These are phyloP conservation scores for Excalfactoria chinensis DNA, from an alignment of 2,113 vertebrate genomes.

Conservation along the genomic window DNA sequence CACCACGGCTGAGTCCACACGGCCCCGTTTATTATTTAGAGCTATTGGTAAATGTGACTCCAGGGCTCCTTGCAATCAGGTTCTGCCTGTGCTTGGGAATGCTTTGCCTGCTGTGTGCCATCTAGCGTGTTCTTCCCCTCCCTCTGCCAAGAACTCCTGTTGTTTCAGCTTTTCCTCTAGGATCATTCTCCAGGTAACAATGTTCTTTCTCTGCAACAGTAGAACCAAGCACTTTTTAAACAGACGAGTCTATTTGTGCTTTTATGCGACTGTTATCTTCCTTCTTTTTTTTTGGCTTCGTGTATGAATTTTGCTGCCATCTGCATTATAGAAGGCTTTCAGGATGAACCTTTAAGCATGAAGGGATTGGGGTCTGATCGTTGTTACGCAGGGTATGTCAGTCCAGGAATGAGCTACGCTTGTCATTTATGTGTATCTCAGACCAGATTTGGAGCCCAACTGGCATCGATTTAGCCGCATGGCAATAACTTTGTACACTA, in stretches of 20 bases:
- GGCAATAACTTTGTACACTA: not conserved
- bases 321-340: not conserved
- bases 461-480: not conserved
- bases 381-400: fast-evolving
- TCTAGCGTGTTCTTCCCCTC: not conserved
- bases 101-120: not conserved
- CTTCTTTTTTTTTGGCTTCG: not conserved
- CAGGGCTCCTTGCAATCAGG: not conserved
- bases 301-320: not conserved
- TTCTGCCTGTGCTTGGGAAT: not conserved
- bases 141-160: not conserved
- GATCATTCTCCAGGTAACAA: constrained; percentile 53
- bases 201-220: constrained; percentile 40
- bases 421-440: not conserved
- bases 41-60: not conserved
- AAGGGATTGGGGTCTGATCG: not conserved
- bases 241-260: not conserved
- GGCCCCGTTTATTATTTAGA: not conserved
- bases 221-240: not conserved
- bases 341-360: fast-evolving
- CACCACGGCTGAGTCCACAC: fast-evolving
- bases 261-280: not conserved
- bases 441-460: not conserved
- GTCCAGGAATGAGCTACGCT: not conserved
- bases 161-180: not conserved